Percentiles rank a stretch among this genome's conserved stretches.
Conservation (phyloP, 2,797 vertebrate genomes). For the Etheostoma perlongum region DNA sequence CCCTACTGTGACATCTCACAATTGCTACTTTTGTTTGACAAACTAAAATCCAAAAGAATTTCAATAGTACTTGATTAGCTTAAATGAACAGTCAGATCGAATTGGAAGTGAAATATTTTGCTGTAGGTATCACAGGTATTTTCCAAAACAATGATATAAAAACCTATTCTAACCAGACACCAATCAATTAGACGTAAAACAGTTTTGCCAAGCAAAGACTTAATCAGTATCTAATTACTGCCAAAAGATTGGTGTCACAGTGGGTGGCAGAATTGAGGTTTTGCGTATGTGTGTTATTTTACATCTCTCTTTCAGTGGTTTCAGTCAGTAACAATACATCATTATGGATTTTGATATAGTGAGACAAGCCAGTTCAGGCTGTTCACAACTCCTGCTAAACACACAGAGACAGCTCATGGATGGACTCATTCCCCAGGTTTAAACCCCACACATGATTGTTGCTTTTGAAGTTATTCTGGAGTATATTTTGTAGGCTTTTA, state of each 20-base stretch:
- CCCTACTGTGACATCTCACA: not conserved
- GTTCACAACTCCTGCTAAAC: conserved; percentile 13
- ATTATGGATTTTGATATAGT: conserved; percentile 39
- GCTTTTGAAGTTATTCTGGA: not conserved
- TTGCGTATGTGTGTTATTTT: conserved; percentile 11
- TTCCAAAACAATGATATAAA: not conserved
- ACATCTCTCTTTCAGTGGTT: conserved; percentile 20
- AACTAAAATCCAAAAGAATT: not conserved
- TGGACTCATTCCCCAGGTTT: conserved; percentile 12
- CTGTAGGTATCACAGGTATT: not conserved
- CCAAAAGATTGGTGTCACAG: conserved; percentile 21
- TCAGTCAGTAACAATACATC: conserved; percentile 43
- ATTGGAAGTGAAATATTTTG: not conserved
- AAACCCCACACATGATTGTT: not conserved
- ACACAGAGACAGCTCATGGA: conserved; percentile 5
- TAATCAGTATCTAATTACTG: conserved; percentile 41
- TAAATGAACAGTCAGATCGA: not conserved
- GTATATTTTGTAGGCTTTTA: conserved; percentile 1
- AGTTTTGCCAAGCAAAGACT: conserved; percentile 13
- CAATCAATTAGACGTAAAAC: conserved; percentile 18
- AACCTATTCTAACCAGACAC: not conserved
- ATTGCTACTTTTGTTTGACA: not conserved
- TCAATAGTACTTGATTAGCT: not conserved
- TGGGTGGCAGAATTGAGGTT: conserved; percentile 26
- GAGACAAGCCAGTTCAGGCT: conserved; percentile 34